Percentiles rank a stretch among this genome's conserved stretches.
Conservation (phyloP, 2,113 vertebrate species). For the Butorides virescens region DNA sequence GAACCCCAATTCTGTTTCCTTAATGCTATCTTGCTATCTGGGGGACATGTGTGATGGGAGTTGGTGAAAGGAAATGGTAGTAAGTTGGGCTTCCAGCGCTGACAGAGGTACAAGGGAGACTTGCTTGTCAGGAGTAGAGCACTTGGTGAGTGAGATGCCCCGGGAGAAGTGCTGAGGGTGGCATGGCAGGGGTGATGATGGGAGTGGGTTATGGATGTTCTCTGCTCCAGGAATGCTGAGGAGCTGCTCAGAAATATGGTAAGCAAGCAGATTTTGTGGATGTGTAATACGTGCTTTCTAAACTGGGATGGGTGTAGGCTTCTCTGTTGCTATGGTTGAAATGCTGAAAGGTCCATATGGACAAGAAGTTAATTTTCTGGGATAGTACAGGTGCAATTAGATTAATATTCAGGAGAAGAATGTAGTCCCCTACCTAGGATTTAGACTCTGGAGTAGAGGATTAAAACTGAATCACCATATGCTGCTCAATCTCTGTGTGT, state of each 20-base stretch:
- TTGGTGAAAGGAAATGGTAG: neutral
- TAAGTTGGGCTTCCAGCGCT: neutral
- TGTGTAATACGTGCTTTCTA: neutral
- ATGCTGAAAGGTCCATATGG: neutral
- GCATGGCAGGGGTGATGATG: neutral
- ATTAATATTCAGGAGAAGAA: neutral
- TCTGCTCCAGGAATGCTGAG: neutral
- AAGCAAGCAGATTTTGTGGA: neutral
- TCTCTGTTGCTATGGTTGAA: neutral
- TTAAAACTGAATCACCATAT: conserved; percentile 42
- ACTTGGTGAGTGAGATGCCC: rapidly evolving
- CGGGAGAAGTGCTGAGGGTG: neutral
- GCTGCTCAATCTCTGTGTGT: conserved; percentile 38
- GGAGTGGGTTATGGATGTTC: neutral
- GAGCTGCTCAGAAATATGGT: neutral
- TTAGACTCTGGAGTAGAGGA: conserved; percentile 29
- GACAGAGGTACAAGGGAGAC: neutral
- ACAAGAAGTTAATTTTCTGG: neutral
- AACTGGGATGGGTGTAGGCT: neutral
- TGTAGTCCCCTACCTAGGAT: conserved; percentile 5
- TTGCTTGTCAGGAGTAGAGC: neutral
- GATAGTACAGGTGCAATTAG: neutral
- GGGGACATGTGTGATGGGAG: neutral
- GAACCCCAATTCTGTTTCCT: neutral
- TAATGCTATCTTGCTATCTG: rapidly evolving